Evolutionary conservation across 2,113 vertebrate species (phyloP).

Genomic region (Meles meles): DNA sequence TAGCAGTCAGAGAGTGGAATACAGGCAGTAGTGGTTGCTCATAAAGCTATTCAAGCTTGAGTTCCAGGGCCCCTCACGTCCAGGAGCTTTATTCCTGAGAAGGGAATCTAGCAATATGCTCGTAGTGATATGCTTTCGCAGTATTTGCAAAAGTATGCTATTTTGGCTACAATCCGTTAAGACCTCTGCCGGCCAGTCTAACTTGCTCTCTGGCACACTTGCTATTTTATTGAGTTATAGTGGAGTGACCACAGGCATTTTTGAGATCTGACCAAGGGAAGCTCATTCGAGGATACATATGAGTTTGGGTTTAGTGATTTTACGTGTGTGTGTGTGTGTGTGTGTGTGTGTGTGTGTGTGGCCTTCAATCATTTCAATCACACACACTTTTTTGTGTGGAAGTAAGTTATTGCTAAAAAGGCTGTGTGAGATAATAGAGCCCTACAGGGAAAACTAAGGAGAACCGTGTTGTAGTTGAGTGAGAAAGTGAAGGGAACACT

Average conservation of each 20-base stretch:
- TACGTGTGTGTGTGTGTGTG: neutral
- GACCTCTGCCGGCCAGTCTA: neutral
- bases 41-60: too few relatives aligned
- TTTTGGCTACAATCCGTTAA: neutral
- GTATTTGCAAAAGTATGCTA: neutral
- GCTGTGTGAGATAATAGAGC: neutral
- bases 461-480: neutral
- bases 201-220: neutral
- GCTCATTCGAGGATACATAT: neutral
- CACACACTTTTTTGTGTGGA: neutral
- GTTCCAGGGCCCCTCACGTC: neutral
- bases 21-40: accelerated
- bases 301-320: neutral
- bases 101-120: neutral
- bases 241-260: neutral
- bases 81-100: neutral
- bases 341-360: neutral
- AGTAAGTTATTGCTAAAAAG: neutral
- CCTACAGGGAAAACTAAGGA: neutral
- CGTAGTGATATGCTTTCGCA: neutral
- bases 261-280: neutral
- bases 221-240: neutral
- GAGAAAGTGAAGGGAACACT: neutral
- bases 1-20: neutral
- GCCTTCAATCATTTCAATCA: neutral